phyloP scores from a whole-genome alignment of 1,140 invertebrate genomes.

The Ruditapes philippinarum region DNA sequence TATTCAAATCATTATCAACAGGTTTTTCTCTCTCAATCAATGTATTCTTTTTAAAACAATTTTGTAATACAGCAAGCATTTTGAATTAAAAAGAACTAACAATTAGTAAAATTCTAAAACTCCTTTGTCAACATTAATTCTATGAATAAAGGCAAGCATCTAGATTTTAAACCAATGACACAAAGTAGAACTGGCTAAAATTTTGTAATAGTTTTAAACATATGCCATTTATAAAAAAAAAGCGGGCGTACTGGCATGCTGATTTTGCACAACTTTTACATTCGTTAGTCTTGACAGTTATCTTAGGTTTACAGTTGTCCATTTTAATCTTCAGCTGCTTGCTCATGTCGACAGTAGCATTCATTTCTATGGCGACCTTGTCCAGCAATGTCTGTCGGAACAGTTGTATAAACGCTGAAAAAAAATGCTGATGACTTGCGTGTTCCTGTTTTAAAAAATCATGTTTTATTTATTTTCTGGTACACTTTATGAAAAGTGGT shows the following conservation, averaged over 20 bases:
- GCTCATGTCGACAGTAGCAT: constrained; percentile 41
- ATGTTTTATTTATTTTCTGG: no score
- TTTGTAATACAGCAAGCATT: no score
- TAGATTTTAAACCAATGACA: neutral
- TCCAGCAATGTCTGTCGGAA: constrained; percentile 49
- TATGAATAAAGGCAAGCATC: neutral
- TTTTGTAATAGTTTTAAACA: no score
- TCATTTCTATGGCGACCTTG: constrained; percentile 47
- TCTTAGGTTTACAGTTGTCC: constrained; percentile 16
- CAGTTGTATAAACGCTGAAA: constrained; percentile 41
- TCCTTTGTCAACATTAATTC: neutral
- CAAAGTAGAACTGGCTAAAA: no score
- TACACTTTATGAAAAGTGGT: no score
- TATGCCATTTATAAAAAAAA: neutral
- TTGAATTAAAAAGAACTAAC: no score
- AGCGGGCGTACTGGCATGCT: constrained; percentile 30
- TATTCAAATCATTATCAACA: no score
- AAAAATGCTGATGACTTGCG: no score
- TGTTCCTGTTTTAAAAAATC: neutral
- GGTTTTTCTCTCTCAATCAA: no score
- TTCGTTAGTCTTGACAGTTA: neutral
- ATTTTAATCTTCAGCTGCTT: constrained; percentile 36
- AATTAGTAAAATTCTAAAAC: no score
- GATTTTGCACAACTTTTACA: constrained; percentile 38
- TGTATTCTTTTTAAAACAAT: no score